A percentile compares a stretch with the other conserved stretches of the same genome.
Conservation (phyloP, 2,888 invertebrate species). For the Temnothorax ravouxi region DNA sequence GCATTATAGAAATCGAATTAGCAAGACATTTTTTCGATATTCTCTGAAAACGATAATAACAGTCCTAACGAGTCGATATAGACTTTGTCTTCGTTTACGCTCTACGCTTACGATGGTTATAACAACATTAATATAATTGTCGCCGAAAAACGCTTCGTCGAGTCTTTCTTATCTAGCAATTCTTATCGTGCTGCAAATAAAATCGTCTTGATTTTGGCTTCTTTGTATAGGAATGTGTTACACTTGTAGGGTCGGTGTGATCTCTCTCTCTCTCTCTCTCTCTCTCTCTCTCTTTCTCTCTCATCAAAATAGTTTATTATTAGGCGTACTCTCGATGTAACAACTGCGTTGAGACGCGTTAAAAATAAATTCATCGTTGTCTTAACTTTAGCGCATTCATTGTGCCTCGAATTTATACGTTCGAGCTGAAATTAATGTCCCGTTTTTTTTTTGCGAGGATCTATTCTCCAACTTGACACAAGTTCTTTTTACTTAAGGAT, state of each 20-base stretch:
- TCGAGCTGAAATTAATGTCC: neutral
- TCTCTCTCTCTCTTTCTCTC: neutral
- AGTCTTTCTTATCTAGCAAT: slow-evolving; percentile 79
- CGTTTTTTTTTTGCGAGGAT: neutral
- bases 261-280: neutral
- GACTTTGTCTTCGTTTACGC: slow-evolving; percentile 21
- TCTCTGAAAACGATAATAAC: slow-evolving; percentile 19
- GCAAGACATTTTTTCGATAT: slow-evolving; percentile 17
- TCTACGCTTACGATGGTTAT: slow-evolving; percentile 29
- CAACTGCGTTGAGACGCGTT: slow-evolving; percentile 12
- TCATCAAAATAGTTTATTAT: slow-evolving; percentile 9
- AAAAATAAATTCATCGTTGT: slow-evolving; percentile 48
- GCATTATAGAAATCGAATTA: neutral
- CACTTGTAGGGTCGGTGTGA: slow-evolving; percentile 4
- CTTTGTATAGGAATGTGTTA: slow-evolving; percentile 44
- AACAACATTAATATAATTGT: slow-evolving; percentile 42
- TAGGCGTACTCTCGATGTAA: slow-evolving; percentile 34
- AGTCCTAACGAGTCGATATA: slow-evolving; percentile 36
- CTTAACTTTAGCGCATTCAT: neutral
- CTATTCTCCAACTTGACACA: neutral
- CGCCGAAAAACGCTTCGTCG: slow-evolving; percentile 40
- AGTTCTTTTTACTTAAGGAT: slow-evolving; percentile 4
- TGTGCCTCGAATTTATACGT: neutral
- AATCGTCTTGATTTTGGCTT: slow-evolving; percentile 53
- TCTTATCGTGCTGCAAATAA: slow-evolving; percentile 81